Evolutionary conservation across 2,888 invertebrate genomes (phyloP), one percentile per base, ranked within the genome.

Genomic region (Ennomos erosarius): DNA sequence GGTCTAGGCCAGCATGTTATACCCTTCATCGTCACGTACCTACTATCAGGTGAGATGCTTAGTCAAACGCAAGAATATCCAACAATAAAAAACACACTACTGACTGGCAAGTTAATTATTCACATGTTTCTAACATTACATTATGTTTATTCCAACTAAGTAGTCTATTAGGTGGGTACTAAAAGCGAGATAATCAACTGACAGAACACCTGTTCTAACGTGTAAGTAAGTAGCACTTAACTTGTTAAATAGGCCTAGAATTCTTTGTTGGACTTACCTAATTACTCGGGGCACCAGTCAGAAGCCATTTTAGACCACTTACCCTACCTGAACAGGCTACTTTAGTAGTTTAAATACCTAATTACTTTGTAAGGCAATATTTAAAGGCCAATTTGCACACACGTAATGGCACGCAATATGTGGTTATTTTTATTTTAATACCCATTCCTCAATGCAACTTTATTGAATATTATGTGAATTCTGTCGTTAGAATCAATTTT

Each of bases 241-340:
- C 34, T 39, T 34, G 39, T 46, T 47, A 54, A 38, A 37, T 33
- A 38, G 40, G 40, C 42, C 40, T 33, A 43, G 26, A 34, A 12
- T 16, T 51, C 45, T 47, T 55, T 43, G 43, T 49, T 37, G 48
- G 11, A 10, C 36, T 38, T 36, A 42, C 40, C 34, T 44, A 48
- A 55, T 49, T 1, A 48, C 43, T 48, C 12, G 34, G 38, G 45
- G 16, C 55, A 12, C 43, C 10, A 48, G 43, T 48, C 48, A 55
- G 43, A 43, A 38, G 33, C 37, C 6, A 49, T 55, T 42, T 16
- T 33, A 37, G 34, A 49, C n/a, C 55, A 42, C 36, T 48, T 49
- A 44, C 34, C 36, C 12, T 10, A 36, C 40, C 10, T 26, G 35
- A 34, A 47, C 37, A 44, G 34, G 8, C 9, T 40, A 49, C 26